phyloP scores from a whole-genome alignment of 2,797 vertebrate species.

The Mergus octosetaceus region DNA sequence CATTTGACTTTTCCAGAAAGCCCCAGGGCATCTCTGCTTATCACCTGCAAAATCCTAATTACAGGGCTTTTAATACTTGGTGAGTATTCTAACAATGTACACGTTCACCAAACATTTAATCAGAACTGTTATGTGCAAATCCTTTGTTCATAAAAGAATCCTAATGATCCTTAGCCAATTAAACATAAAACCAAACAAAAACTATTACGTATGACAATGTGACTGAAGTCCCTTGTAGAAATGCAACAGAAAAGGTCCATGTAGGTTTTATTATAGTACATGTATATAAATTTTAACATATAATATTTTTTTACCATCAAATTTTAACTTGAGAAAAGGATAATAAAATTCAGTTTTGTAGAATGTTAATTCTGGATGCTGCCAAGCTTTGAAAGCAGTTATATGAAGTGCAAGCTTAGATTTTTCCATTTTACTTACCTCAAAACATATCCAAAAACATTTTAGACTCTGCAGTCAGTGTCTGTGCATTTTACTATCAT shows the following conservation, averaged over 20 bases:
- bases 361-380: not conserved
- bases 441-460: not conserved
- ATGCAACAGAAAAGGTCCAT: not conserved
- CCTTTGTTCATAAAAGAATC: not conserved
- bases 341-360: not conserved
- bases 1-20: not conserved
- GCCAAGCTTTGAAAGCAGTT: not conserved
- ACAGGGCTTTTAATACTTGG: not conserved
- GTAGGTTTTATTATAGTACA: not conserved
- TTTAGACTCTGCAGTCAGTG: not conserved
- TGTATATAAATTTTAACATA: not conserved
- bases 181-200: not conserved
- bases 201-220: not conserved
- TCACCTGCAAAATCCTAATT: slow-evolving; percentile 24
- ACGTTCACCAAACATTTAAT: not conserved
- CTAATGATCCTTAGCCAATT: not conserved
- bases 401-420: not conserved
- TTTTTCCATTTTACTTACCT: not conserved
- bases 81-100: not conserved
- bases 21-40: not conserved
- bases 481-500: not conserved
- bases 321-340: not conserved
- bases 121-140: slow-evolving; percentile 6
- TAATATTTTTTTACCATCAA: not conserved
- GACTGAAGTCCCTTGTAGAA: not conserved